Percentiles rank a stretch among this genome's conserved stretches.
These are phyloP conservation scores for Chromobotia macracanthus DNA, from an alignment of 2,797 vertebrate genomes.

Conservation along the genomic window DNA sequence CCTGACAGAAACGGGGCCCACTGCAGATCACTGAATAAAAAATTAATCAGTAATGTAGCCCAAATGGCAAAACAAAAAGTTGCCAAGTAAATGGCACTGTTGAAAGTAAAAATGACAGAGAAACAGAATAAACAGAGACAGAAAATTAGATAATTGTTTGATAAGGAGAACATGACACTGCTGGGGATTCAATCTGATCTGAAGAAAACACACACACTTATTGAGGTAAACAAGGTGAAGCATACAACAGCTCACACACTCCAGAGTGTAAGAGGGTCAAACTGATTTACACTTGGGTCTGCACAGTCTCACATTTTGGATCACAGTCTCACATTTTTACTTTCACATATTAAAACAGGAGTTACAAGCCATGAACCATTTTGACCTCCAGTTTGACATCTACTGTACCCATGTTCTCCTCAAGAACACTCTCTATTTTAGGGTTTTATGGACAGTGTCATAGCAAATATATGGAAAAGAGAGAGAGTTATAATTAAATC, in stretches of 20 bases:
- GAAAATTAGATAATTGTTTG: no score
- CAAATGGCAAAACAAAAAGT: neutral
- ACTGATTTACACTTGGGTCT: no score
- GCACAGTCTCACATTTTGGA: no score
- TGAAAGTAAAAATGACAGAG: neutral
- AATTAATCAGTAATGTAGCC: neutral
- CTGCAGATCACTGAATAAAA: neutral
- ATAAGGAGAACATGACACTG: neutral
- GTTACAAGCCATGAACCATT: neutral
- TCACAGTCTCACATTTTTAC: no score
- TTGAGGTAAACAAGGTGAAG: no score
- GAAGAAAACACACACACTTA: neutral
- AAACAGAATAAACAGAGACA: neutral
- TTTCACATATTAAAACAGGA: neutral
- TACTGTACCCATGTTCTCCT: no score
- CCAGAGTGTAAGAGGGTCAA: no score
- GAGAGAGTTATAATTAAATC: constrained; percentile 32
- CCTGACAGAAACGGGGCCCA: neutral
- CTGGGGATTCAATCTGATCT: neutral
- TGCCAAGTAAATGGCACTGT: neutral
- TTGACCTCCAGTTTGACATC: no score
- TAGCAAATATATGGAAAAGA: neutral
- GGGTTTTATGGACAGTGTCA: constrained; percentile 66
- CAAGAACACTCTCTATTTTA: constrained; percentile 28
- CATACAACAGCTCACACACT: no score